A percentile compares a stretch with the other conserved stretches of the same genome.
Evolutionary conservation across 2,888 invertebrate genomes (phyloP).

Genomic region (Petrophora chlorosata): DNA sequence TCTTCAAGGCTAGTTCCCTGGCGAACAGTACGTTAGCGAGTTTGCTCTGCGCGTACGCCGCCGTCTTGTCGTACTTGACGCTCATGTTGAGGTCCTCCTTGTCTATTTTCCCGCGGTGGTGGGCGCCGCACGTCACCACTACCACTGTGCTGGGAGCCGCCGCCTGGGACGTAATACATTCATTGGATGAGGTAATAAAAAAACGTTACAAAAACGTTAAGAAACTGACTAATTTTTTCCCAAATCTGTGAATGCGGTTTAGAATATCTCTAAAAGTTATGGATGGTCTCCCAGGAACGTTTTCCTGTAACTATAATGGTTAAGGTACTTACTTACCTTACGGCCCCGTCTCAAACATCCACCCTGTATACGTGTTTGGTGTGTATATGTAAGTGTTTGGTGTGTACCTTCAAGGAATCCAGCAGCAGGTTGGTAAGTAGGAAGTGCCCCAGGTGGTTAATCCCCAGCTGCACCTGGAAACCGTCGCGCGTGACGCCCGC

Average conservation of each 20-base stretch:
- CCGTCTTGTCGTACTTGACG: constrained; percentile 83
- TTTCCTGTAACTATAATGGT: too few relatives aligned
- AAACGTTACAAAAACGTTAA: too few relatives aligned
- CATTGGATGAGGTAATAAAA: too few relatives aligned
- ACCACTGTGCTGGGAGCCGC: constrained; percentile 90
- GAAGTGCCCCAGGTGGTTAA: constrained; percentile 93
- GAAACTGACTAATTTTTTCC: too few relatives aligned
- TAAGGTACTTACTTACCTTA: too few relatives aligned
- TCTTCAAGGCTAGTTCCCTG: constrained; percentile 85
- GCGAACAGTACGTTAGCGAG: constrained; percentile 91
- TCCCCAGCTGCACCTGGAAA: constrained; percentile 91
- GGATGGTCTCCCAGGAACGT: too few relatives aligned
- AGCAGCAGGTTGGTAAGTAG: constrained; percentile 89
- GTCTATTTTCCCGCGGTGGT: constrained; percentile 86
- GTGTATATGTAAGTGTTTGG: too few relatives aligned
- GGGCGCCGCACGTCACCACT: constrained; percentile 88
- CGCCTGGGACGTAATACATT: too few relatives aligned
- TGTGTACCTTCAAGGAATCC: constrained; percentile 87
- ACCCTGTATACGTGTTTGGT: too few relatives aligned
- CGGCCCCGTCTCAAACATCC: too few relatives aligned
- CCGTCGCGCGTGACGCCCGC: constrained; percentile 87
- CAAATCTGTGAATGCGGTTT: too few relatives aligned
- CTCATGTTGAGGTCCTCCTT: constrained; percentile 88
- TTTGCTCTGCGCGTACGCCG: constrained; percentile 91
- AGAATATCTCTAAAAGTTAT: too few relatives aligned